Evolutionary conservation across 2,113 vertebrate species (phyloP).

Genomic region (Notarius quadriscutis): DNA sequence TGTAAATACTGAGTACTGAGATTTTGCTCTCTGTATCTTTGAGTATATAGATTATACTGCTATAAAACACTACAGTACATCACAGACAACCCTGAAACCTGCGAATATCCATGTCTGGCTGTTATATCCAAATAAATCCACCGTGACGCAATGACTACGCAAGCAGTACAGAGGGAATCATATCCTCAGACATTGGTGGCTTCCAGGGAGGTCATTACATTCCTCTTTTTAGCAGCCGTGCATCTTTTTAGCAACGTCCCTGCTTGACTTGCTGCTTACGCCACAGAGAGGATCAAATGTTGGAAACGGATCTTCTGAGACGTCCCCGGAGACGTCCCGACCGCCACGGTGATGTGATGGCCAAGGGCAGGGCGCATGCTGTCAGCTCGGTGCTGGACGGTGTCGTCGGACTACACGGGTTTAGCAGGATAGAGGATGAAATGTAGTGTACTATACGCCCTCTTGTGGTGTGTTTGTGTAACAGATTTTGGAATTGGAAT

Average conservation of each 20-base stretch:
- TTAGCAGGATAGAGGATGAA: neutral
- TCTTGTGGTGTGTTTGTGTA: constrained; percentile 37
- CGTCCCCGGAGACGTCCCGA: neutral
- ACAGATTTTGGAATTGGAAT: neutral
- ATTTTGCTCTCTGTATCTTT: neutral
- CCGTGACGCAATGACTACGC: neutral
- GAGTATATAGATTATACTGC: too few species aligned
- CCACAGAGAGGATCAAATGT: neutral
- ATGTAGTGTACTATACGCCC: constrained; percentile 27
- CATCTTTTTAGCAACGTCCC: neutral
- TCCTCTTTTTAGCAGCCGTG: constrained; percentile 20
- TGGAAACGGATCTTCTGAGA: constrained; percentile 2
- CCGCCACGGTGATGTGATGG: neutral
- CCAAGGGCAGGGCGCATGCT: neutral
- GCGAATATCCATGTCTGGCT: neutral
- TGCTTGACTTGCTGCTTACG: constrained; percentile 12
- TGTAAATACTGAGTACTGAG: neutral
- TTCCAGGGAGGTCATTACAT: constrained; percentile 1
- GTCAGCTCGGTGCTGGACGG: neutral
- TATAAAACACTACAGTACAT: neutral
- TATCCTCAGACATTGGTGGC: neutral
- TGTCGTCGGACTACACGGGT: neutral
- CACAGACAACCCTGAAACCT: neutral
- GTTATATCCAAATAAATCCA: neutral
- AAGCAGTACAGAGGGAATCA: neutral